These are phyloP conservation scores for Apodemia mormo DNA, from an alignment of 2,888 invertebrate species.

Conservation along the genomic window DNA sequence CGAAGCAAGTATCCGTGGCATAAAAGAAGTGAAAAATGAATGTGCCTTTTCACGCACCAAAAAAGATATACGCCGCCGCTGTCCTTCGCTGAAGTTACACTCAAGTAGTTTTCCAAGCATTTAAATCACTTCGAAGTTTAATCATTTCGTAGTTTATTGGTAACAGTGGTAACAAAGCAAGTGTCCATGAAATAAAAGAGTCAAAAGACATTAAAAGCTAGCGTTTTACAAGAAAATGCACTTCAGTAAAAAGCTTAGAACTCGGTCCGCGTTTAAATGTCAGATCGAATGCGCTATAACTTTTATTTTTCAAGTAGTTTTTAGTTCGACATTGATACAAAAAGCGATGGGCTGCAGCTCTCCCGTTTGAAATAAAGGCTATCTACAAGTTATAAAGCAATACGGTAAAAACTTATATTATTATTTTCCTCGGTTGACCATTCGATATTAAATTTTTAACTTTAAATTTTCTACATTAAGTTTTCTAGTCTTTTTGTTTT, in stretches of 20 bases:
- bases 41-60: too few species aligned
- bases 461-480: too few species aligned
- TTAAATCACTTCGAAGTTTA: not conserved
- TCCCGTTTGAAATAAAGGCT: not conserved
- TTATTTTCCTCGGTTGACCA: too few species aligned
- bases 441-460: too few species aligned
- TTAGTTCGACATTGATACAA: constrained; percentile 9
- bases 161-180: not conserved
- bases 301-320: constrained; percentile 28
- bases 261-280: constrained; percentile 27
- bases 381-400: not conserved
- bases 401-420: too few species aligned
- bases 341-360: not conserved
- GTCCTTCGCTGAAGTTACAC: too few species aligned
- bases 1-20: too few species aligned
- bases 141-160: not conserved
- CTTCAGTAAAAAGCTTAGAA: constrained; percentile 30
- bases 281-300: constrained; percentile 19
- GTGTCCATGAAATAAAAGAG: constrained; percentile 17
- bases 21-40: too few species aligned
- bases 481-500: too few species aligned
- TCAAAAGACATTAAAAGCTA: constrained; percentile 20
- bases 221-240: constrained; percentile 35
- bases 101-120: too few species aligned
- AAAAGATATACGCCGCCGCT: too few species aligned